Base-by-base conservation (phyloP, 2,888 invertebrate species). In the Lasioglossum lativentre region DNA sequence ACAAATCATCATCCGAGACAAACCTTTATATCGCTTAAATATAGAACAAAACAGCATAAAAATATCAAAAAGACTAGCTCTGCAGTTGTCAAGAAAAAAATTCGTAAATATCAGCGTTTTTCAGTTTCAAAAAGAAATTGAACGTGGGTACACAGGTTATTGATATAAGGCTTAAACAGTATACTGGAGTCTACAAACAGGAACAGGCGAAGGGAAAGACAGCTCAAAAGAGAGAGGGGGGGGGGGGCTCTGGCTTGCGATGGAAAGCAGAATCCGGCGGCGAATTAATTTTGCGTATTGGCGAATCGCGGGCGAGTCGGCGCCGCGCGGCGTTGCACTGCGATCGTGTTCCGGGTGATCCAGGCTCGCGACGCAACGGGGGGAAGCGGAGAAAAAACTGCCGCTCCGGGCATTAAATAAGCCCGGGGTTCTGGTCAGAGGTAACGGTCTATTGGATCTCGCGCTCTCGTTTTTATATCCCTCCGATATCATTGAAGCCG, bases 211-310 rank as follows among this genome's bases (percentile, higher is more conserved):
- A 23, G 23, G 2, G 23, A 23, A n/a, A 52, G 19, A 10, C 0
- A 66, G 34, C 1, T 23, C 8, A n/a, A 12, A 19, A 3, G 34
- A 3, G 34, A 23, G 66, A 8, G 34, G 19, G 63, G n/a, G n/a
- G n/a, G n/a, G n/a, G n/a, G n/a, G n/a, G n/a, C n/a, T 19, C n/a
- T 52, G 42, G n/a, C 16, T 27, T n/a, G 66, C 19, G 30, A 30
- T 63, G 14, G 38, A 47, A 76, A 45, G 45, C 68, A 56, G 40
- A 66, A 78, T 68, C 56, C 70, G 75, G 75, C 23, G 76, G 16
- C 77, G 78, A 87, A 87, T 87, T 87, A 87, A 87, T 87, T 87
- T 84, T 71, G 75, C 87, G 80, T 77, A 78, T 83, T 77, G 59
- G 75, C 27, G 59, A 27, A 70, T 71, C 56, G n/a, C n/a, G 45